Conservation (phyloP, 2,888 invertebrate species). For the Drosophila anomelani region DNA sequence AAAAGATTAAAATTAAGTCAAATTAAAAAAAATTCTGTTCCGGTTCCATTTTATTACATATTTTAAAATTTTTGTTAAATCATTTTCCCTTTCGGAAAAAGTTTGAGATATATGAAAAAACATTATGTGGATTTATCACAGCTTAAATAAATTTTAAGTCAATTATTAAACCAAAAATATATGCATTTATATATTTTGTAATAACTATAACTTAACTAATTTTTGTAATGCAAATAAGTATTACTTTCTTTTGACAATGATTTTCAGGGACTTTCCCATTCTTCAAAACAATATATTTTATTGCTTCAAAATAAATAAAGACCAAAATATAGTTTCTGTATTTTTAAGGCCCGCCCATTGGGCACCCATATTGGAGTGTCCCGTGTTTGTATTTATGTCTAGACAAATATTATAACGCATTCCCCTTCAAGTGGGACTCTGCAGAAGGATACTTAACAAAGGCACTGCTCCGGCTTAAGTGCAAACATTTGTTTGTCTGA, state of each 20-base stretch:
- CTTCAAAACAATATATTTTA: not conserved
- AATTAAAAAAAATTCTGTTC: no score
- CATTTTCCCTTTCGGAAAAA: not conserved
- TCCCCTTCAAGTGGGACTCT: conserved; percentile 13
- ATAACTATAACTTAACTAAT: not conserved
- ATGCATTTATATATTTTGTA: no score
- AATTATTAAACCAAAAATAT: no score
- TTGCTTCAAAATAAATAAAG: not conserved
- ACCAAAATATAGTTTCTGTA: not conserved
- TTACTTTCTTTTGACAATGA: not conserved
- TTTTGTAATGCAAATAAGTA: not conserved
- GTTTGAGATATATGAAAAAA: not conserved
- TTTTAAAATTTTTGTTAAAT: not conserved
- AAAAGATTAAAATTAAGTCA: not conserved
- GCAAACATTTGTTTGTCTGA: conserved; percentile 78
- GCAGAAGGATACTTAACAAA: conserved; percentile 28
- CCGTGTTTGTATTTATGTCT: conserved; percentile 27
- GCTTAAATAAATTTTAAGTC: no score
- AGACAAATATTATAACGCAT: conserved; percentile 27
- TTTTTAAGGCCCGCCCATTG: not conserved
- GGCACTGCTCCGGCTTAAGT: conserved; percentile 59
- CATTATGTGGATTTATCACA: not conserved
- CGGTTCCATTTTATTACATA: not conserved
- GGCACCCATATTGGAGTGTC: not conserved
- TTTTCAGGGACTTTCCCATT: not conserved